Evolutionary conservation across 2,888 invertebrate genomes (phyloP), one percentile per base, ranked within the genome.

Genomic region (Euclidia mi): DNA sequence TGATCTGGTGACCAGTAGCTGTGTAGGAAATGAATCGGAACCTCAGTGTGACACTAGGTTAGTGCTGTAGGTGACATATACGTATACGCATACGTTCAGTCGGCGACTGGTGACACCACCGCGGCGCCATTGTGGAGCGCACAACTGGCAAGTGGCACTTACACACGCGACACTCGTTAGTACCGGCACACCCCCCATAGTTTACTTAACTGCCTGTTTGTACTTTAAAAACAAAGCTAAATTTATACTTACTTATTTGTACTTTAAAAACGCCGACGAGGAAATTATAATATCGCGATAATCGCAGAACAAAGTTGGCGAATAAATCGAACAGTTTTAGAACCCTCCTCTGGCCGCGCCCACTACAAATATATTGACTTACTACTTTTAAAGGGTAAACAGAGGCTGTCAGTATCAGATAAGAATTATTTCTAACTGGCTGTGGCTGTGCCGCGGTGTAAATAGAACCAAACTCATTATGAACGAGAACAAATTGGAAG

Each of bases 231-330:
- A 14, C 14, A 34, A 34, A 15, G 37, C 17, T n/a, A 37, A 37
- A 37, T n/a, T n/a, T n/a, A n/a, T n/a, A n/a, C n/a, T n/a, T n/a
- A n/a, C n/a, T n/a, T n/a, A n/a, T n/a, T n/a, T n/a, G n/a, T n/a
- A n/a, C n/a, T n/a, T 18, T 0, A 34, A 42, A 15, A 12, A 15
- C 20, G 34, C 14, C 18, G 15, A 34, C 15, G 25, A 25, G 48
- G 25, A 15, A 34, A 41, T 49, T 49, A n/a, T n/a, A n/a, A n/a
- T n/a, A n/a, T n/a, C n/a, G n/a, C n/a, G n/a, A n/a, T n/a, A n/a
- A n/a, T n/a, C n/a, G n/a, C n/a, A n/a, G 41, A 25, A 20, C 25
- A 25, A 49, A 49, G 49, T 49, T 49, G 1, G n/a, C 14, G 38
- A 31, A 32, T 48, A 48, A 48, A 41, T 41, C 32, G 14, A 12